Evolutionary conservation across 2,888 invertebrate genomes (phyloP), one percentile per base, ranked within the genome.

Genomic region (Drosophila atripex): DNA sequence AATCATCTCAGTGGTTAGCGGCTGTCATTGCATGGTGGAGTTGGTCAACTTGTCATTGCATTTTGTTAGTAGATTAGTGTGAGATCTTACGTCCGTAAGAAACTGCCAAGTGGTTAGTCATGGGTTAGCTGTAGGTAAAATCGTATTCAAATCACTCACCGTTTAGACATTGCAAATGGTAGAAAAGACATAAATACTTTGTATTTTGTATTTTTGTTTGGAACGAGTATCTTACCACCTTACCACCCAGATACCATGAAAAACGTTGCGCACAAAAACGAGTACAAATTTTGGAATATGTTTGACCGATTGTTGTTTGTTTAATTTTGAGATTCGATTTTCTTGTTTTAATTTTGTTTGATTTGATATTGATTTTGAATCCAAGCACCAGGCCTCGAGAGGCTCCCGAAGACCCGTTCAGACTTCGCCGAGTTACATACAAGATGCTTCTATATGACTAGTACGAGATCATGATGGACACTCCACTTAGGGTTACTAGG

Each of bases 91-190:
- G 43, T 53, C 55, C 69, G 23, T 64, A 68, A 54, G 28, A 68
- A 54, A 47, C 63, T 80, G 56, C 64, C 57, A 55, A 39, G 52
- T 32, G 50, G 28, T 54, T 65, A 47, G 46, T 43, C 14, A 28
- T 50, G 8, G 58, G 38, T 64, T 78, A 73, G 71, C 73, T 41
- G 46, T 60, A 68, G 69, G 53, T 69, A 86, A 71, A 77, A 86
- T 86, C 71, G 77, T 73, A 80, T 83, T 83, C 86, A 84, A 90
- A 90, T 91, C 90, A 91, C 91, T 92, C 92, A 91, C 92, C 92
- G 90, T 90, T 90, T 89, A 83, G 82, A 83, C 82, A 83, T 82
- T 83, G 82, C 82, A 82, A 83, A 87, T 82, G 80, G 80, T 87
- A 82, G 88, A 77, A 75, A 84, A 90, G 90, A 91, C 91, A 91